These are phyloP conservation scores for Gavialis gangeticus DNA, from an alignment of 2,113 vertebrate genomes.

Conservation along the genomic window DNA sequence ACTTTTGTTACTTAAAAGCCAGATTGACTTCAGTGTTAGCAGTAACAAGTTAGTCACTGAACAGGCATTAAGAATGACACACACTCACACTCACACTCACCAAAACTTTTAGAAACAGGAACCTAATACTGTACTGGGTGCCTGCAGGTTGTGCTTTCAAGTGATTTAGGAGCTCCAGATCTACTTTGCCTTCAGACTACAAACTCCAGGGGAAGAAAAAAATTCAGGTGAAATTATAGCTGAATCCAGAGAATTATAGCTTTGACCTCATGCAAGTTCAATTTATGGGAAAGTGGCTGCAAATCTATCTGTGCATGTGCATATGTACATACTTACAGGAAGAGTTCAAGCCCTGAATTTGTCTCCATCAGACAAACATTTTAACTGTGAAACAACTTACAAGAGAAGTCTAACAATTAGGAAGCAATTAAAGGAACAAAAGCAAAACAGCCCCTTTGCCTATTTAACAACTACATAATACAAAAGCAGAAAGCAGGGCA, in stretches of 20 bases:
- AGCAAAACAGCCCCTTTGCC: not conserved
- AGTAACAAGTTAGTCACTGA: not conserved
- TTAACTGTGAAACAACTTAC: not conserved
- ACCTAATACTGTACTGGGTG: not conserved
- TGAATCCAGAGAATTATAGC: not conserved
- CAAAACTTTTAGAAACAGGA: not conserved
- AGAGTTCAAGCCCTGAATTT: not conserved
- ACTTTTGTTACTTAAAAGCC: not conserved
- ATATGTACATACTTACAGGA: not conserved
- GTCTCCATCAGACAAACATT: not conserved
- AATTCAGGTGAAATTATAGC: not conserved
- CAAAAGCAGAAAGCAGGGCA: no score
- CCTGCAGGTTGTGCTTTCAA: not conserved
- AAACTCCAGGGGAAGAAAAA: not conserved
- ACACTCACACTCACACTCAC: no score
- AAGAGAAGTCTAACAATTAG: not conserved
- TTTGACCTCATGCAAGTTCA: not conserved
- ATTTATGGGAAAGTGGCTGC: not conserved
- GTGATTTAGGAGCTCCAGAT: not conserved
- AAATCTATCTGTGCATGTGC: not conserved
- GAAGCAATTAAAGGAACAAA: not conserved
- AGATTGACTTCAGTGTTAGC: not conserved
- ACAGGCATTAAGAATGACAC: not conserved
- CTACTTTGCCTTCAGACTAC: not conserved
- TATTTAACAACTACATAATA: not conserved